A percentile compares a stretch with the other conserved stretches of the same genome.
phyloP scores from a whole-genome alignment of 30 jellyfish, hydroid and myxozoan genomes.

The Aurelia coerulea region DNA sequence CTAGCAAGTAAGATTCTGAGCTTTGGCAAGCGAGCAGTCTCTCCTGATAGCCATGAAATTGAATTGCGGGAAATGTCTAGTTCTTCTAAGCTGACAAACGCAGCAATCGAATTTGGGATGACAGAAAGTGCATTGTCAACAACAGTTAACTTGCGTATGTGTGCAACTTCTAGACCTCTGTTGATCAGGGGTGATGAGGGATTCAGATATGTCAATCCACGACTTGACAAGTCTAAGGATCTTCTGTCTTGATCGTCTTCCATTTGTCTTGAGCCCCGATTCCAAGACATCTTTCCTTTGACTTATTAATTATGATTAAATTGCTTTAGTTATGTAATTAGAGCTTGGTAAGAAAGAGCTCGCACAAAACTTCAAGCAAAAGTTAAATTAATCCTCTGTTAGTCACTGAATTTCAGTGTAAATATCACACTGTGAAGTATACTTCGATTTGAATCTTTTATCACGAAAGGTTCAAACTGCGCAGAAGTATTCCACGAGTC shows the following conservation, averaged over 20 bases:
- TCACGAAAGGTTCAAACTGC: too few relatives aligned
- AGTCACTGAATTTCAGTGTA: too few relatives aligned
- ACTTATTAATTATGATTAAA: too few relatives aligned
- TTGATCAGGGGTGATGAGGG: slow-evolving; percentile 38
- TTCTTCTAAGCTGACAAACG: slow-evolving; percentile 76
- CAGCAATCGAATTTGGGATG: slow-evolving; percentile 78
- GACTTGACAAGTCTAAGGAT: slow-evolving; percentile 67
- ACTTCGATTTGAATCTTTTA: too few relatives aligned
- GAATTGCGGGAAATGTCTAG: slow-evolving; percentile 90
- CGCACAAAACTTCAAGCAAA: too few relatives aligned
- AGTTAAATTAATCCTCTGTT: too few relatives aligned
- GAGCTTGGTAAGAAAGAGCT: too few relatives aligned
- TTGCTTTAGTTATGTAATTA: too few relatives aligned
- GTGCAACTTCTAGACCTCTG: slow-evolving; percentile 51
- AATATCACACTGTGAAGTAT: too few relatives aligned
- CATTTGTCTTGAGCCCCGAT: too few relatives aligned
- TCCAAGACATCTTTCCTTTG: too few relatives aligned
- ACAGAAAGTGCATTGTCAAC: slow-evolving; percentile 78
- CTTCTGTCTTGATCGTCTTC: slow-evolving; percentile 16
- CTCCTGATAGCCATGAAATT: slow-evolving; percentile 97
- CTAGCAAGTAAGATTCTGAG: slow-evolving; percentile 75
- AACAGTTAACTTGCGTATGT: slow-evolving; percentile 63
- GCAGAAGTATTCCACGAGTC: too few relatives aligned
- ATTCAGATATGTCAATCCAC: slow-evolving; percentile 69
- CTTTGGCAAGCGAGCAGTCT: slow-evolving; percentile 62